These are phyloP conservation scores for Chrysolina americana DNA, from an alignment of 2,888 invertebrate genomes.

Conservation along the genomic window DNA sequence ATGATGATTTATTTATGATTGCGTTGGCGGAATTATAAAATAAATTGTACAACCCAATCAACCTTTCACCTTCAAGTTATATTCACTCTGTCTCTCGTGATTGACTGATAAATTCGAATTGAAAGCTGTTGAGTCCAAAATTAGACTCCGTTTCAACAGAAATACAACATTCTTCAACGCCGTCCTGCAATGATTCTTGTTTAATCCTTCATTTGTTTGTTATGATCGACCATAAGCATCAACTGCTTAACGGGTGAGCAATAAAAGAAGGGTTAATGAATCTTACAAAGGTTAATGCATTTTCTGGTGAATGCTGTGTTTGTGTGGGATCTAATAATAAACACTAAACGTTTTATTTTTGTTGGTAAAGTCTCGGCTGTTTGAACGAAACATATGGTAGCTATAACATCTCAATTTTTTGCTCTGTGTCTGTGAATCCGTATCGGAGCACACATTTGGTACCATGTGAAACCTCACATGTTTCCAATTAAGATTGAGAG, in stretches of 20 bases:
- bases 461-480: not conserved
- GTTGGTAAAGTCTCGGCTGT: not conserved
- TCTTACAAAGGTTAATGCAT: conserved; percentile 10
- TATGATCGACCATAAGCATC: not conserved
- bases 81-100: not conserved
- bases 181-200: not conserved
- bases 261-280: conserved; percentile 17
- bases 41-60: conserved; percentile 1
- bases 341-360: conserved; percentile 1
- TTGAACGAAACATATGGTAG: not conserved
- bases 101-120: not conserved
- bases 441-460: not conserved
- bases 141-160: not conserved
- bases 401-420: conserved; percentile 10
- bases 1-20: not conserved
- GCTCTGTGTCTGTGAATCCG: conserved; percentile 3
- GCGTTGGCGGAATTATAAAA: not conserved
- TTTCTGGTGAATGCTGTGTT: conserved; percentile 9
- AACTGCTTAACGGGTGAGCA: not conserved
- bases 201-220: not conserved
- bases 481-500: not conserved
- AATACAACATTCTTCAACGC: not conserved
- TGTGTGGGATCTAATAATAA: conserved; percentile 22
- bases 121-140: not conserved
- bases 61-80: not conserved